Percentiles rank a stretch among this genome's conserved stretches.
These are phyloP conservation scores for Tringa solitaria DNA, from an alignment of 2,113 vertebrate species.

Conservation along the genomic window DNA sequence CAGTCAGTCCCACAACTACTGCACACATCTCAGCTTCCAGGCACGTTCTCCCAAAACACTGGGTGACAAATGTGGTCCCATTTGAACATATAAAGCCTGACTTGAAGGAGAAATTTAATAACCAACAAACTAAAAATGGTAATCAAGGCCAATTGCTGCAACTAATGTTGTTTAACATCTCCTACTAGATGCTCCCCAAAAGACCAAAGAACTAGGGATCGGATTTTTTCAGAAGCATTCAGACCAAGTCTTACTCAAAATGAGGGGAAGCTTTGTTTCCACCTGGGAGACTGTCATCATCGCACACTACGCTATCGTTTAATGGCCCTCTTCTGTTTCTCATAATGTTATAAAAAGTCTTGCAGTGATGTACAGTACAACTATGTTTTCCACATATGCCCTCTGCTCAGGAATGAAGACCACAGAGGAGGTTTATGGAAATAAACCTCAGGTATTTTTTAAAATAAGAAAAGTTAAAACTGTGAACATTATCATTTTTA, in stretches of 20 bases:
- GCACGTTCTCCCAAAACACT: background rate
- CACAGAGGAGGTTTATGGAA: background rate
- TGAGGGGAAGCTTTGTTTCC: background rate
- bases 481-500: background rate
- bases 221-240: background rate
- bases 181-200: background rate
- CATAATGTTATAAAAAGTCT: background rate
- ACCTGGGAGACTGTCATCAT: background rate
- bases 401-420: background rate
- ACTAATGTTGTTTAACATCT: background rate
- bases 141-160: background rate
- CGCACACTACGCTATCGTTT: background rate
- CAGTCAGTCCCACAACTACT: background rate
- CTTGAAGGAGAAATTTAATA: background rate
- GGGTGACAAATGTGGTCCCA: background rate
- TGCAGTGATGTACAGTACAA: background rate
- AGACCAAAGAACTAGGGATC: background rate
- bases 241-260: background rate
- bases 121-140: background rate
- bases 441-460: background rate
- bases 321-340: background rate
- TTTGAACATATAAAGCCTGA: background rate
- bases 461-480: background rate
- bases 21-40: background rate
- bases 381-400: background rate